Base-by-base conservation (phyloP, 2,888 invertebrate species). In the Allygus modestus region DNA sequence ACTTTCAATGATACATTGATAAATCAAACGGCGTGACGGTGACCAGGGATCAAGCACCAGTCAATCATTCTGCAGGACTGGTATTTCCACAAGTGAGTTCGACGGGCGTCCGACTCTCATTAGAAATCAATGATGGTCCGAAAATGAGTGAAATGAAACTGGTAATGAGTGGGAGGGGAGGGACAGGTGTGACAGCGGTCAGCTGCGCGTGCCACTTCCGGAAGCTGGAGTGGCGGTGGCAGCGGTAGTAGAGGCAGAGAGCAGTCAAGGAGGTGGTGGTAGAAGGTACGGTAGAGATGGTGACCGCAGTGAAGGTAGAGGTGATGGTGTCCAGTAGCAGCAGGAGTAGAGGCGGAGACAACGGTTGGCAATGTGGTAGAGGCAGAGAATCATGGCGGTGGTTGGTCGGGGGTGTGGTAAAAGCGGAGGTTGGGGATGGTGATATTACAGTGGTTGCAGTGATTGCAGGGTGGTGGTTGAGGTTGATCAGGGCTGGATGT, bases 61-160 rank as follows among this genome's bases (percentile, higher is more conserved):
- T 65, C 65, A 65, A 65, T 65, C 65, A 65, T 4, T 28, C 31
- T 20, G 31, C 11, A 9, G 65, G 65, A 65, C 65, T 28, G 65
- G 65, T 65, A 73, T 73, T 20, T 41, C 73, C 73, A 73, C 20
- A 65, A 23, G 33, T 69, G 73, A 23, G 20, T 73, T 31, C 46
- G 43, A 46, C 75, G 43, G 41, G 20, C 46, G 75, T 28, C 28
- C 43, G 46, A n/a, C 20, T 20, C 75, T 77, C 75, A 77, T 77
- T 77, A 77, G 46, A 77, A 77, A 77, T 77, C 75, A 77, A 41
- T 28, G 75, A 77, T 77, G 75, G 75, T 51, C 75, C 75, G 46
- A 77, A 77, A 77, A 77, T 77, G 75, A 77, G 75, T 46, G 75
- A 77, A 77, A 77, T 77, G 46, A 26, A 46, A 28, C 75, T 23